Percentiles rank a stretch among this genome's conserved stretches.
Evolutionary conservation across 2,113 vertebrate genomes (phyloP).

Genomic region (Pseudois nayaur): DNA sequence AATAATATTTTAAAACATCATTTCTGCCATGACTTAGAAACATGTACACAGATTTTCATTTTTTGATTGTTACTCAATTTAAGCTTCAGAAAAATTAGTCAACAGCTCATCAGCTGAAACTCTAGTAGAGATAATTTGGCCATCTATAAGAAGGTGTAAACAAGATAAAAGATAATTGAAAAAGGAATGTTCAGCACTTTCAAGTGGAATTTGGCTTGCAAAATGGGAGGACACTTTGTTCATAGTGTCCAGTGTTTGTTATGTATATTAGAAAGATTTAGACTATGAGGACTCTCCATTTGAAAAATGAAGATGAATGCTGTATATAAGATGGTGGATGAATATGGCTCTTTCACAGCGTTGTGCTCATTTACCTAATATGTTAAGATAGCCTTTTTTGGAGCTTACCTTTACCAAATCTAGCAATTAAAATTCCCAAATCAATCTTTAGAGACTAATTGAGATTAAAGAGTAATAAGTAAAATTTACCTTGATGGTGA

Average conservation of each 20-base stretch:
- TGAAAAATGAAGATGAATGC: neutral
- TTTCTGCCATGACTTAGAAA: constrained; percentile 23
- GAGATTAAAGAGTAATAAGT: neutral
- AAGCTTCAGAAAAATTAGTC: constrained; percentile 24
- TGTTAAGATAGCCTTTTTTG: neutral
- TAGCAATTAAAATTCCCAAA: neutral
- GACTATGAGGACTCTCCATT: neutral
- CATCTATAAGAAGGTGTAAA: constrained; percentile 37
- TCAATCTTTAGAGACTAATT: neutral
- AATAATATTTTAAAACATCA: neutral
- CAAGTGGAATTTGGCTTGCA: constrained; percentile 28
- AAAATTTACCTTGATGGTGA: neutral
- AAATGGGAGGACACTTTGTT: neutral
- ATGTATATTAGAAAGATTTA: neutral
- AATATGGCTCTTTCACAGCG: neutral
- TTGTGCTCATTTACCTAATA: neutral
- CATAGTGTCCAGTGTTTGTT: neutral
- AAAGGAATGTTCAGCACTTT: constrained; percentile 22
- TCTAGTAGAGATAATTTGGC: constrained; percentile 41
- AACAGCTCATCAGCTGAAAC: constrained; percentile 39
- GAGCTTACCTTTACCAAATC: neutral
- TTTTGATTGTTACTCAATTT: neutral
- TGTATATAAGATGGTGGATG: neutral
- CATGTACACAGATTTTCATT: neutral
- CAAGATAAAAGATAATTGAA: constrained; percentile 61